phyloP scores from a whole-genome alignment of 2,797 vertebrate genomes.

The Amblyopsis hoosieri region DNA sequence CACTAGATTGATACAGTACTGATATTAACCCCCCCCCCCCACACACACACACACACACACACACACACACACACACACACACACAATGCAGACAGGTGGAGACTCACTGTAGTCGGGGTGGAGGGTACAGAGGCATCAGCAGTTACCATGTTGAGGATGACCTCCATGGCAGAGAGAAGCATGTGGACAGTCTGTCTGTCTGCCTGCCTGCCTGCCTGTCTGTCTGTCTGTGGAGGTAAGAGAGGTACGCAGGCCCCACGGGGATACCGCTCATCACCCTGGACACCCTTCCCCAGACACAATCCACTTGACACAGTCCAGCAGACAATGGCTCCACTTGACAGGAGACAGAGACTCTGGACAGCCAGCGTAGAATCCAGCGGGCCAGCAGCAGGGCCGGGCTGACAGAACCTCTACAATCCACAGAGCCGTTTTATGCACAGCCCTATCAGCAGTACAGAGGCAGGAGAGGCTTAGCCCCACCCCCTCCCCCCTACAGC shows the following conservation, averaged over 20 bases:
- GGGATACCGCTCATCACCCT: slow-evolving; percentile 39
- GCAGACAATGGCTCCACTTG: slow-evolving; percentile 32
- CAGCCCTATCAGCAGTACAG: slow-evolving; percentile 20
- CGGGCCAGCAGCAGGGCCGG: slow-evolving; percentile 12
- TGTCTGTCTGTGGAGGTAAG: slow-evolving; percentile 23
- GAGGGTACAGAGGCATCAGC: slow-evolving; percentile 68
- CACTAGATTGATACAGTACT: too few species aligned
- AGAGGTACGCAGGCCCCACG: slow-evolving; percentile 15
- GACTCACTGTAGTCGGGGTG: slow-evolving; percentile 67
- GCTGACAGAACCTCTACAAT: slow-evolving; percentile 50
- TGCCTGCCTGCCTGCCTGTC: slow-evolving; percentile 27
- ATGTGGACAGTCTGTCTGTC: slow-evolving; percentile 28
- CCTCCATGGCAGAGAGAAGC: slow-evolving; percentile 68
- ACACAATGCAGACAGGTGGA: slow-evolving; percentile 15
- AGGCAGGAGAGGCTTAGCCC: slow-evolving; percentile 21
- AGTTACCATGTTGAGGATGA: slow-evolving; percentile 79
- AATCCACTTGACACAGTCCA: slow-evolving; percentile 44
- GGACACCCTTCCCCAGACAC: slow-evolving; percentile 32
- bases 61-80: slow-evolving; percentile 1
- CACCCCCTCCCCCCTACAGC: slow-evolving; percentile 34
- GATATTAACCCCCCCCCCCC: background rate
- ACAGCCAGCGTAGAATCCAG: background rate
- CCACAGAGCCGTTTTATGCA: slow-evolving; percentile 17
- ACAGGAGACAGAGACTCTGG: slow-evolving; percentile 21
- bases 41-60: background rate